Conservation (phyloP, 2,113 vertebrate species). For the Toxotes chatareus region DNA sequence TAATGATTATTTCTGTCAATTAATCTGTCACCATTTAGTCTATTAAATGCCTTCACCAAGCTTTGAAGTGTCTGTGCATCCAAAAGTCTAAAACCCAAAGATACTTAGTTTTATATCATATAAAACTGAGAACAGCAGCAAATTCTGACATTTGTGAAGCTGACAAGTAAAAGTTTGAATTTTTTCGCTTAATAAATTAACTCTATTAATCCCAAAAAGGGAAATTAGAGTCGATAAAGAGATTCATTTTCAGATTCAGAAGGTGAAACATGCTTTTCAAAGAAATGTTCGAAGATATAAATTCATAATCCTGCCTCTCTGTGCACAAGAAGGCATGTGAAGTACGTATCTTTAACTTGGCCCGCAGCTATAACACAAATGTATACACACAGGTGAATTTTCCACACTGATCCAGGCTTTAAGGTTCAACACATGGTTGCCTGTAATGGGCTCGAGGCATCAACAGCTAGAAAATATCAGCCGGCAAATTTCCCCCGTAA, state of each 20-base stretch:
- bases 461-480: background rate
- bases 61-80: background rate
- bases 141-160: background rate
- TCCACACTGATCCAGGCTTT: background rate
- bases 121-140: background rate
- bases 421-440: background rate
- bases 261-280: too few relatives aligned
- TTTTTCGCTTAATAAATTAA: too few relatives aligned
- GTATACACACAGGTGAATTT: too few relatives aligned
- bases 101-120: background rate
- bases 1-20: background rate
- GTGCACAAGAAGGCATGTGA: too few relatives aligned
- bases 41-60: background rate
- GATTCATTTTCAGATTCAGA: too few relatives aligned
- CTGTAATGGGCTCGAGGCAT: background rate
- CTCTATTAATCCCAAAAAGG: too few relatives aligned
- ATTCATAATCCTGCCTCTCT: too few relatives aligned
- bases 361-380: background rate
- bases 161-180: too few relatives aligned
- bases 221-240: too few relatives aligned
- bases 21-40: background rate
- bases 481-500: background rate
- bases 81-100: background rate
- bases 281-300: too few relatives aligned
- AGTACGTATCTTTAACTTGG: background rate